phyloP scores from a whole-genome alignment of 1,140 invertebrate genomes.

The Drosophila chauvacae region DNA sequence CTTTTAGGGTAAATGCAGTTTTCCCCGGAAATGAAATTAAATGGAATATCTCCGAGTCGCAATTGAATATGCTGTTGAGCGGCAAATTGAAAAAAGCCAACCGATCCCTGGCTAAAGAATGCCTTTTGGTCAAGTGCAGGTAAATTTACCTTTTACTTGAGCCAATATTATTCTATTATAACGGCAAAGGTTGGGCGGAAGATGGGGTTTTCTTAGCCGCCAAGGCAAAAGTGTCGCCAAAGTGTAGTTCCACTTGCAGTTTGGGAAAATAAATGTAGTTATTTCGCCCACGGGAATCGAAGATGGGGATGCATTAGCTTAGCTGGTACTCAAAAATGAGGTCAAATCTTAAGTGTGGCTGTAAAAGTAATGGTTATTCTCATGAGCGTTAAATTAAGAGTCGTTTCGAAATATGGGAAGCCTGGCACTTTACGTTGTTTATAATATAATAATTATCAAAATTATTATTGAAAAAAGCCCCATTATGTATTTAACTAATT shows the following conservation, averaged over 20 bases:
- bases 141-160: constrained; percentile 36
- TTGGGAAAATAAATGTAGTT: constrained; percentile 13
- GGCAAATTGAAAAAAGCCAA: constrained; percentile 40
- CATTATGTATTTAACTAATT: not conserved
- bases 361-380: not conserved
- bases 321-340: not conserved
- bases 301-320: not conserved
- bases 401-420: not conserved
- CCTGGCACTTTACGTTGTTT: too few species aligned
- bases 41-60: constrained; percentile 41
- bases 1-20: constrained; percentile 54
- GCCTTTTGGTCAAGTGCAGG: constrained; percentile 38
- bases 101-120: constrained; percentile 16
- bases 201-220: constrained; percentile 1
- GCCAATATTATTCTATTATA: constrained; percentile 40
- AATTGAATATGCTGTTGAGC: constrained; percentile 37
- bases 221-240: constrained; percentile 13
- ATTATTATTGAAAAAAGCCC: not conserved
- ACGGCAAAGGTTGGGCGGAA: constrained; percentile 8
- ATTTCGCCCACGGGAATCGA: constrained; percentile 5
- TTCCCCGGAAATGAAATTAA: constrained; percentile 65
- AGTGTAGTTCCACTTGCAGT: constrained; percentile 3
- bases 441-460: too few species aligned
- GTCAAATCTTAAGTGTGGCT: not conserved
- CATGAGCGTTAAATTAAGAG: not conserved